Percentiles rank a stretch among this genome's conserved stretches.
These are phyloP conservation scores for Cephalopholis sonnerati DNA, from an alignment of 2,113 vertebrate species.

Conservation along the genomic window DNA sequence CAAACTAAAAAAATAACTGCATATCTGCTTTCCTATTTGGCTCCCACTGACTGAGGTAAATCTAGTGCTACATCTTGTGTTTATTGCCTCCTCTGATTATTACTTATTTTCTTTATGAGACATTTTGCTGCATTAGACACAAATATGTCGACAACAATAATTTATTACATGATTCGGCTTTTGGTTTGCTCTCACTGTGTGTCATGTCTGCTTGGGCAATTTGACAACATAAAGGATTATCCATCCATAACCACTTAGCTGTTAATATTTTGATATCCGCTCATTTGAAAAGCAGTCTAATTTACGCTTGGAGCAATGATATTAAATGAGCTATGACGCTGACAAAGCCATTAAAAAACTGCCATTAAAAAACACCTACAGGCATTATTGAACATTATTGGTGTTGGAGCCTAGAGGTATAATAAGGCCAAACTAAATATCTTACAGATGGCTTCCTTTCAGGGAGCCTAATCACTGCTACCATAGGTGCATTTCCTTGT, in stretches of 20 bases:
- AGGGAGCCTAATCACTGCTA: background rate
- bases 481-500: background rate
- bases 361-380: background rate
- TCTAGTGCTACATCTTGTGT: background rate
- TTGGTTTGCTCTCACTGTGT: background rate
- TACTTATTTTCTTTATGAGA: background rate
- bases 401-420: background rate
- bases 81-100: background rate
- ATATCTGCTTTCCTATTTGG: background rate
- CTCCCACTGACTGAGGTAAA: background rate
- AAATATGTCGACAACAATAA: background rate
- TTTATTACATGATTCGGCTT: background rate
- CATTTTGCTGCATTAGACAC: background rate
- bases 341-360: background rate
- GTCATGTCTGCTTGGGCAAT: background rate
- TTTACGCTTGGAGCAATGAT: background rate
- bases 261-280: background rate
- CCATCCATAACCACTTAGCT: background rate
- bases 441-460: background rate
- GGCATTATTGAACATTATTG: background rate
- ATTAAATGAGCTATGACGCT: background rate
- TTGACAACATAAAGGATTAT: slow-evolving; percentile 7
- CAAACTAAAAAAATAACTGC: background rate
- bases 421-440: background rate
- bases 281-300: background rate